Conservation (phyloP, 23 tunicate species). For the Oikopleura dioica region DNA sequence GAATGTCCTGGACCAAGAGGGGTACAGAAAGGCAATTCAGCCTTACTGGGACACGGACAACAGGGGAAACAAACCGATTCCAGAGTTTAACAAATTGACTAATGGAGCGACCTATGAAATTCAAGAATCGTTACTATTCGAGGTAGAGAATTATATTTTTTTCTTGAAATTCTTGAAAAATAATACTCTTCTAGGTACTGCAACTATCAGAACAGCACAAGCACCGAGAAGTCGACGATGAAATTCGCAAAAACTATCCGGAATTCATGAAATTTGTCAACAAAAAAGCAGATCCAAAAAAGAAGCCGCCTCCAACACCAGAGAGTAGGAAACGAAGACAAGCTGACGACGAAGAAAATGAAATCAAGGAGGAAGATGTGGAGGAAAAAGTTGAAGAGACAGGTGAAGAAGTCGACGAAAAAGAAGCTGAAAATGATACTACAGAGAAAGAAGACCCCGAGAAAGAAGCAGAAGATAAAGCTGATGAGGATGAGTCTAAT, state of each 20-base stretch:
- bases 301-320: neutral
- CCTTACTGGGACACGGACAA: neutral
- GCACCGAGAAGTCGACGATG: neutral
- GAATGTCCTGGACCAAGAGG: slow-evolving; percentile 28
- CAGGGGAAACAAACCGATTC: neutral
- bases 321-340: too few species aligned
- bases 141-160: neutral
- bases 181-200: neutral
- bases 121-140: neutral
- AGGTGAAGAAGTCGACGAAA: neutral
- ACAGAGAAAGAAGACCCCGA: neutral
- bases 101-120: neutral
- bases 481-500: neutral
- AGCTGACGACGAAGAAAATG: neutral
- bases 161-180: neutral
- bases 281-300: neutral
- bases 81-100: neutral
- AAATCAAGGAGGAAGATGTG: neutral
- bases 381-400: neutral
- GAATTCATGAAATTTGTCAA: neutral
- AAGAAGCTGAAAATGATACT: neutral
- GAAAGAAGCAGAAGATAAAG: neutral
- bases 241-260: neutral
- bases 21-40: slow-evolving; percentile 14
- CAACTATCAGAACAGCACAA: neutral